Conservation (phyloP, 1,140 invertebrate species). For the Amphibalanus amphitrite region DNA sequence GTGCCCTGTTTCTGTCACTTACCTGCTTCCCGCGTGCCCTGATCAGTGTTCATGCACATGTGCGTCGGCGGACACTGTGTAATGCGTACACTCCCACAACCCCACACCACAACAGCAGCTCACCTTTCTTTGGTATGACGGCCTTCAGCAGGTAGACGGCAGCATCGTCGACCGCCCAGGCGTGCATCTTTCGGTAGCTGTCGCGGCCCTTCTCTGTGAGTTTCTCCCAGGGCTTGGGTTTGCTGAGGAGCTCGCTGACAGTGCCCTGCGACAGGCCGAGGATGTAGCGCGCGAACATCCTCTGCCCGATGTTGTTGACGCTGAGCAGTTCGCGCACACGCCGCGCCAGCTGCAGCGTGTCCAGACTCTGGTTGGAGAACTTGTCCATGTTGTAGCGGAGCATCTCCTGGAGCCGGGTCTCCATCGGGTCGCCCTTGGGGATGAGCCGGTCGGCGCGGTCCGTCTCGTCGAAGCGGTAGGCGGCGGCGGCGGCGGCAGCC, state of each 20-base stretch:
- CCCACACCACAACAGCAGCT: constrained; percentile 23
- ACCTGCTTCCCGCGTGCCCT: too few relatives aligned
- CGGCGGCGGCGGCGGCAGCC: constrained; percentile 8
- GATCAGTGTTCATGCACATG: too few relatives aligned
- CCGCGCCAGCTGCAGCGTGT: constrained; percentile 84
- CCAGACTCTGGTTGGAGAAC: constrained; percentile 77
- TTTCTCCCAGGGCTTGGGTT: constrained; percentile 99
- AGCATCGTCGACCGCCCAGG: constrained; percentile 93
- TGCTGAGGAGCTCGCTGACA: constrained; percentile 92
- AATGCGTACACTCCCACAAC: too few relatives aligned
- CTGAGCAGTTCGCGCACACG: constrained; percentile 86
- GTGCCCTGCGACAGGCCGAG: constrained; percentile 88
- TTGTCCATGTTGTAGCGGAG: constrained; percentile 45
- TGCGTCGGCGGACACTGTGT: too few relatives aligned
- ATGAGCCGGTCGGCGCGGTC: constrained; percentile 56
- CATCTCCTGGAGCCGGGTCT: constrained; percentile 77
- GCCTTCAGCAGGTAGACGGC: constrained; percentile 93
- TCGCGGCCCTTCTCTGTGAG: constrained; percentile 97
- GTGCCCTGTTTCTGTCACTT: too few relatives aligned
- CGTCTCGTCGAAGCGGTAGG: constrained; percentile 17
- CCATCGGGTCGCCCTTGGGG: constrained; percentile 80
- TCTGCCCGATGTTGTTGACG: constrained; percentile 95
- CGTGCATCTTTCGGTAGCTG: constrained; percentile 98
- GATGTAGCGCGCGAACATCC: constrained; percentile 96
- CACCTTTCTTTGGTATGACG: constrained; percentile 97